These are phyloP conservation scores for Seira musarum DNA, from an alignment of 2,888 invertebrate species.

Conservation along the genomic window DNA sequence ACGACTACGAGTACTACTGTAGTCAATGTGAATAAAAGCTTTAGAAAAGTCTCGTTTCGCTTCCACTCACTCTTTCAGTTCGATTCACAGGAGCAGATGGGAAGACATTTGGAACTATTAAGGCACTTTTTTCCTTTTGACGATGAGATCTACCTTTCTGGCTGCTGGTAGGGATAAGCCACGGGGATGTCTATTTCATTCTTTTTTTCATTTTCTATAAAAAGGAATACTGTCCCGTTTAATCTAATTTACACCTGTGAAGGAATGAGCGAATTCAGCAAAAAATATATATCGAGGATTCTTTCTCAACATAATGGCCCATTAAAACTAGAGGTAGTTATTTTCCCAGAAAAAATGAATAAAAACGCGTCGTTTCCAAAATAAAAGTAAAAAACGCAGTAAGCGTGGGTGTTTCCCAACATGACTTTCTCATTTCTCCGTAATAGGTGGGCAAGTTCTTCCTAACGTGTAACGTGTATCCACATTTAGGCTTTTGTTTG, in stretches of 20 bases:
- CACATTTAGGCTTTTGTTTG: too few relatives aligned
- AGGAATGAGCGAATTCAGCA: not conserved
- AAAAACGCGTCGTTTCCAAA: too few relatives aligned
- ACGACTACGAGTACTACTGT: not conserved
- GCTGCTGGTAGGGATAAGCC: too few relatives aligned
- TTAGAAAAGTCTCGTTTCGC: conserved; percentile 8
- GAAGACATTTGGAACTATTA: not conserved
- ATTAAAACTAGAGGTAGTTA: not conserved
- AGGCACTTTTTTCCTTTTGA: too few relatives aligned
- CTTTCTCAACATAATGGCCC: not conserved
- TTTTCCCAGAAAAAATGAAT: too few relatives aligned
- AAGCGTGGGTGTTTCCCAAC: conserved; percentile 25
- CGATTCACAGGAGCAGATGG: not conserved
- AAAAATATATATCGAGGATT: not conserved
- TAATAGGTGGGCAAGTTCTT: too few relatives aligned
- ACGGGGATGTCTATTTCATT: not conserved
- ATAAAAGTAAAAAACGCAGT: conserved; percentile 12
- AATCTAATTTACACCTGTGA: conserved; percentile 34
- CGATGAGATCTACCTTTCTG: conserved; percentile 20
- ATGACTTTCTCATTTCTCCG: too few relatives aligned
- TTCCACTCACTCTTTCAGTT: not conserved
- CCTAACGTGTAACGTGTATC: too few relatives aligned
- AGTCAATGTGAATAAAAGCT: not conserved
- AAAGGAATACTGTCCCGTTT: too few relatives aligned
- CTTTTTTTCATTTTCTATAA: conserved; percentile 5